Base-by-base conservation (phyloP, 1,140 invertebrate genomes). In the Lasaia peninsularis region DNA sequence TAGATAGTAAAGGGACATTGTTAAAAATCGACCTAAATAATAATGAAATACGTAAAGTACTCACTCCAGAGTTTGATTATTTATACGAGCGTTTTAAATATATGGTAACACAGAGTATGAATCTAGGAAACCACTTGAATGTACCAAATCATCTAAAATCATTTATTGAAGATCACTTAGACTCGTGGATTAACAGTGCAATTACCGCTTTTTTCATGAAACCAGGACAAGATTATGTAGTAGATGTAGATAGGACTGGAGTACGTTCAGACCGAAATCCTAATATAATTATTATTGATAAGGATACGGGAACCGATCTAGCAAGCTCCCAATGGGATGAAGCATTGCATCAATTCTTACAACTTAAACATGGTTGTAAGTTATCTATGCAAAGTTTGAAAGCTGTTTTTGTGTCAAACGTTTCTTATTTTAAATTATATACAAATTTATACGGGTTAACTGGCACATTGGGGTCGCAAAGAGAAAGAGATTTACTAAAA, bases 361-460 rank as follows among this genome's bases (percentile, higher is more conserved):
- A 56, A 49, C 55, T 56, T n/a, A 56, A 56, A 34, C 55, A 56
- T 56, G 55, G 55, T 18, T 56, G 55, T n/a, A 56, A 56, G 49
- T 9, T 56, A 12, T 44, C 55, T 2, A 49, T 56, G 55, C 55
- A 49, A 14, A 56, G 40, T 20, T 56, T 56, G 37, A 56, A 56
- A 48, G 55, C 55, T 7, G 55, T 56, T 56, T 56, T 56, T n/a
- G 18, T 49, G 18, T 56, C 55, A 11, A 56, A 56, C 32, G 55
- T 56, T 8, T 56, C 55, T 33, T 56, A 32, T 24, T 56, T 56
- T n/a, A 56, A 56, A 56, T 49, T 56, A 6, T 56, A 56, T 28
- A 56, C 10, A 11, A 56, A 49, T n/a, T 20, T 56, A 11, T 56
- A 56, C 20, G 55, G 55, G 20, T 9, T 56, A 20, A 56, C 55